Conservation (phyloP, 2,797 vertebrate species). For the Valencia hispanica region DNA sequence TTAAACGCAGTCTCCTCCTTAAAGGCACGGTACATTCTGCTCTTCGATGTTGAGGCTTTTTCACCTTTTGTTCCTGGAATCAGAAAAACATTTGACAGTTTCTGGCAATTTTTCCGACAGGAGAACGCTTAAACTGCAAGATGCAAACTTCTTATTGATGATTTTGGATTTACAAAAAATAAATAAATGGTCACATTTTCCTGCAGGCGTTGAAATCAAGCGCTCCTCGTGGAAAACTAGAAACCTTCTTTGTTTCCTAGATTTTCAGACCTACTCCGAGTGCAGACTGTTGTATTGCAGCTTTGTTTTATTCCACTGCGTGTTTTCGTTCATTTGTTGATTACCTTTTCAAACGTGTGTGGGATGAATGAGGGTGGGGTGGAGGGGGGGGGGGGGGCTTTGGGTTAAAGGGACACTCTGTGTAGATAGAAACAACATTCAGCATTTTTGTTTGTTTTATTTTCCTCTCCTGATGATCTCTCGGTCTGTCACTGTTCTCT, state of each 20-base stretch:
- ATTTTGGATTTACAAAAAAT: not conserved
- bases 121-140: conserved; percentile 27
- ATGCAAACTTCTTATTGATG: not conserved
- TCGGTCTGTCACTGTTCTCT: conserved; percentile 77
- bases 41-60: conserved; percentile 45
- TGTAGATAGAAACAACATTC: conserved; percentile 74
- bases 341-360: conserved; percentile 62
- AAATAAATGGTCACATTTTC: not conserved
- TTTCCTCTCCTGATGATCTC: conserved; percentile 63
- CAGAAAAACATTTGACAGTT: conserved; percentile 28
- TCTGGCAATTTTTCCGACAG: conserved; percentile 29
- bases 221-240: conserved; percentile 33
- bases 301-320: conserved; percentile 69
- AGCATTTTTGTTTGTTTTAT: conserved; percentile 49
- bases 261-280: conserved; percentile 52
- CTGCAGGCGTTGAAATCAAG: conserved; percentile 36
- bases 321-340: conserved; percentile 73
- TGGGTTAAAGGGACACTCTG: conserved; percentile 57
- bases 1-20: conserved; percentile 54
- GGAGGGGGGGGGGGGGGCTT: conserved; percentile 11
- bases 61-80: conserved; percentile 42
- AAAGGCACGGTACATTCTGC: conserved; percentile 44
- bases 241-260: conserved; percentile 8
- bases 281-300: conserved; percentile 70
- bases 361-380: conserved; percentile 26